Conservation (phyloP, 2,888 invertebrate species). For the Orthosia gothica region DNA sequence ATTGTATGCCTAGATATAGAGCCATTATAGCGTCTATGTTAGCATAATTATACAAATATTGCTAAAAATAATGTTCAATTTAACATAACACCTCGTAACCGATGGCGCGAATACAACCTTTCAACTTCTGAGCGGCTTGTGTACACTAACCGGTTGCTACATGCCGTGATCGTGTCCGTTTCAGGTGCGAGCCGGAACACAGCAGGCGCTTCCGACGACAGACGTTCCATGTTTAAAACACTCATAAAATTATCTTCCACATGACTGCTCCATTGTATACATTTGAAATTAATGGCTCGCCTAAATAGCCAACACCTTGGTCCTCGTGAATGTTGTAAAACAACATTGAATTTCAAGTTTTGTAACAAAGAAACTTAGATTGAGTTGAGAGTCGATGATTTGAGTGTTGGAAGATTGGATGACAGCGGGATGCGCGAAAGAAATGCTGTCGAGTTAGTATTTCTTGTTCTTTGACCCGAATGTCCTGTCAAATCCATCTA, state of each 20-base stretch:
- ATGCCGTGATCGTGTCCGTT: conserved; percentile 2
- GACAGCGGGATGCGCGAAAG: neutral
- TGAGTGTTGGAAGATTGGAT: conserved; percentile 9
- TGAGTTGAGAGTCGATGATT: conserved; percentile 1
- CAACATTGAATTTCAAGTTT: too few relatives aligned
- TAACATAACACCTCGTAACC: neutral
- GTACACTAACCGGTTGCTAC: conserved; percentile 12
- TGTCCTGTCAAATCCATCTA: too few relatives aligned
- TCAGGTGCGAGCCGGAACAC: conserved; percentile 41
- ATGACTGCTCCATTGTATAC: conserved; percentile 75
- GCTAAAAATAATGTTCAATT: neutral
- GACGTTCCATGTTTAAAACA: conserved; percentile 58
- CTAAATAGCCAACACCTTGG: too few relatives aligned
- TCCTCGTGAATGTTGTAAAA: too few relatives aligned
- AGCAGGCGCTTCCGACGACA: conserved; percentile 48
- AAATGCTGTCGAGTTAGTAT: neutral
- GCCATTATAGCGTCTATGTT: neutral
- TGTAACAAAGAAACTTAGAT: too few relatives aligned
- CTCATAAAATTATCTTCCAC: conserved; percentile 74
- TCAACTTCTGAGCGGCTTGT: neutral
- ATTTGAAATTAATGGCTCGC: conserved; percentile 81
- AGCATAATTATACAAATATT: neutral
- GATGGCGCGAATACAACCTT: neutral
- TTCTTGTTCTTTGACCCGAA: neutral
- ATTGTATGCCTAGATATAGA: neutral